Evolutionary conservation across 2,113 vertebrate genomes (phyloP), one percentile per base, ranked within the genome.

Genomic region (Megaleporinus macrocephalus): DNA sequence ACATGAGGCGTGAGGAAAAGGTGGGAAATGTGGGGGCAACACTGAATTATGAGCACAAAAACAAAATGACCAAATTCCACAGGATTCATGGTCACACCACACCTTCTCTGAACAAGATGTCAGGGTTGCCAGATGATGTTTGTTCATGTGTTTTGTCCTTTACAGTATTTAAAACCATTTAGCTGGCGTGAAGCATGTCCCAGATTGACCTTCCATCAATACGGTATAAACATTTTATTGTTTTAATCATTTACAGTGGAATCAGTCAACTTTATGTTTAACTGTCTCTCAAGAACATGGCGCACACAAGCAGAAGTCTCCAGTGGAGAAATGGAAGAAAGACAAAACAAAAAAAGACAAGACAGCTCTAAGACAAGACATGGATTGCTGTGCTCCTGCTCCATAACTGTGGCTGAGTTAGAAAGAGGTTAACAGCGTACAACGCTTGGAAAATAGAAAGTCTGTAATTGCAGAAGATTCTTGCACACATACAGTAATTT

Each of bases 1-100:
- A 29, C 5, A 86, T 86, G 81, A 68, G 53, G 78, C 75, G 27
- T 53, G 79, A n/a, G 66, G 49, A 27, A 15, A 70, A 33, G 29
- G 18, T 33, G 22, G 2, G 22, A 13, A 29, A 65, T 27, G 0
- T 15, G 16, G 1, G 3, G 24, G 24, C 29, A 68, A 24, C 47
- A 33, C 27, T 65, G 36, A 63, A 76, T 18, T 69, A 69, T 18
- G 13, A n/a, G 12, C n/a, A 33, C 1, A 29, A 41, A 11, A n/a
- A 11, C 22, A 69, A 41, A 20, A 69, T 22, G 65, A 69, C 5
- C 20, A 22, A 33, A 66, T 20, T 33, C 63, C 63, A 10, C 16
- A 1, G 13, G 5, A 20, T 3, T 33, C 15, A 66, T 6, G 3
- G 63, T 33, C 63, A 66, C 7, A 66, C 16, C 63, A 33, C 27